Percentiles rank a stretch among this genome's conserved stretches.
phyloP scores from a whole-genome alignment of 2,797 vertebrate genomes.

The Channa striata region DNA sequence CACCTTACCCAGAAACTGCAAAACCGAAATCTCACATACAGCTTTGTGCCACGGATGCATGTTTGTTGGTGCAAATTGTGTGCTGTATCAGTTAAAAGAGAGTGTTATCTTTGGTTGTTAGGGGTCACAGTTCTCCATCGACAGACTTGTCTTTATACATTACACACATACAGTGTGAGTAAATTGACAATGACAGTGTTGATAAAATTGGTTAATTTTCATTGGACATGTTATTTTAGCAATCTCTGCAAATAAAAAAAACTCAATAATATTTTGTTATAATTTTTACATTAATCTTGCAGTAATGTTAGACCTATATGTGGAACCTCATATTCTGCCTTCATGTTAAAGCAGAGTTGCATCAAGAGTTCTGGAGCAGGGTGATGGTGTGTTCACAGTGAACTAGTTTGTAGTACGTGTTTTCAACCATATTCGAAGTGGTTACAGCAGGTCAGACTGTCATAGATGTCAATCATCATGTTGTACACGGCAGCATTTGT shows the following conservation, averaged over 20 bases:
- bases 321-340: background rate
- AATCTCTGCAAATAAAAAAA: too few relatives aligned
- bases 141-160: too few relatives aligned
- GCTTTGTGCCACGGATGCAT: conserved; percentile 8
- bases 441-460: background rate
- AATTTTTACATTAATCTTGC: background rate
- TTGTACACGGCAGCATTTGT: too few relatives aligned
- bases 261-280: too few relatives aligned
- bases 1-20: conserved; percentile 1
- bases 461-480: background rate
- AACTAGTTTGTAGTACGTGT: too few relatives aligned
- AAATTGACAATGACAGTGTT: too few relatives aligned
- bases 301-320: background rate
- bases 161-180: too few relatives aligned
- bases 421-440: too few relatives aligned
- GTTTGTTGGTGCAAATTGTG: background rate
- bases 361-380: background rate
- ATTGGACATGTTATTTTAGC: too few relatives aligned
- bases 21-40: conserved; percentile 6
- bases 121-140: background rate
- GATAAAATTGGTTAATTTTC: too few relatives aligned
- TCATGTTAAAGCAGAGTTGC: too few relatives aligned
- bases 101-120: background rate
- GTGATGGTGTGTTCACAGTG: too few relatives aligned
- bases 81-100: background rate